phyloP scores from a whole-genome alignment of 2,113 vertebrate genomes.

The Psephotus haematonotus region DNA sequence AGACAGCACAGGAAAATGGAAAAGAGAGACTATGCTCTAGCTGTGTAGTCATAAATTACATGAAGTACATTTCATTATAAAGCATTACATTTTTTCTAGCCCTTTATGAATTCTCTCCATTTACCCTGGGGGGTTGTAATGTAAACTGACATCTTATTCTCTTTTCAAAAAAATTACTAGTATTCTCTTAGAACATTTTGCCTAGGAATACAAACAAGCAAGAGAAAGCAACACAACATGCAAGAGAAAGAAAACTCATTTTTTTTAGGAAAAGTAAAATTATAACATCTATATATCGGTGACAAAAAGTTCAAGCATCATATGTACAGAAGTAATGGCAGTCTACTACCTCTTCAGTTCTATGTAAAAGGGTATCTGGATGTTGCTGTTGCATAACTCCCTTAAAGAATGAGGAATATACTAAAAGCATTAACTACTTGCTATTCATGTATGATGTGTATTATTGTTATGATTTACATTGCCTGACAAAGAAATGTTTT shows the following conservation, averaged over 20 bases:
- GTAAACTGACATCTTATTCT: constrained; percentile 80
- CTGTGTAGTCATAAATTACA: constrained; percentile 76
- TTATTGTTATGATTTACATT: background rate
- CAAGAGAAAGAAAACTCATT: background rate
- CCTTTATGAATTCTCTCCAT: constrained; percentile 73
- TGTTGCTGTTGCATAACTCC: background rate
- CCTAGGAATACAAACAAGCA: constrained; percentile 8
- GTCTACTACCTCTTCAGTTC: background rate
- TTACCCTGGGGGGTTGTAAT: constrained; percentile 74
- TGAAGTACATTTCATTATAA: constrained; percentile 76
- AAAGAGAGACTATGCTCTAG: constrained; percentile 56
- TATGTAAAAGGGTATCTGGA: background rate
- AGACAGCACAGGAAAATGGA: constrained; percentile 4
- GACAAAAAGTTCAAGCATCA: background rate
- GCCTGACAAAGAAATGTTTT: background rate
- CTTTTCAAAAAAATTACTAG: constrained; percentile 50
- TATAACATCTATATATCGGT: background rate
- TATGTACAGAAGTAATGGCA: background rate
- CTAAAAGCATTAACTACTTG: background rate
- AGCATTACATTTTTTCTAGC: constrained; percentile 66
- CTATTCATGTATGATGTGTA: background rate
- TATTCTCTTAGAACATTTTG: constrained; percentile 57
- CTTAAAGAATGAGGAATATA: background rate
- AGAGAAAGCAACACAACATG: constrained; percentile 22
- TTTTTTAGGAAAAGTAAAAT: background rate